Base-by-base conservation (phyloP, 2,797 vertebrate species). In the Lepilemur septentrionalis region DNA sequence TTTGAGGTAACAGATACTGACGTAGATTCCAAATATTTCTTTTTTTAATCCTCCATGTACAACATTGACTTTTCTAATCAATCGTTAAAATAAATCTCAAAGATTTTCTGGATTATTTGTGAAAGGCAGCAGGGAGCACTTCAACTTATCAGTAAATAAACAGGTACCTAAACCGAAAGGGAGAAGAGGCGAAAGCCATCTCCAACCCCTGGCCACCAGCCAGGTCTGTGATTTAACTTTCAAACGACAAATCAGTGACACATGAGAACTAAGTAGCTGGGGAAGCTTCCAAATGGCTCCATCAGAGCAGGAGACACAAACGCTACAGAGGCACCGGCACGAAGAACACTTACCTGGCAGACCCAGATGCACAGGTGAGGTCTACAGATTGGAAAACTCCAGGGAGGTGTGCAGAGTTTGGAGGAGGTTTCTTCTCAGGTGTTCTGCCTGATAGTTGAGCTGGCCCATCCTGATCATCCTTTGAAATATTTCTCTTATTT, bases 41-140 rank as follows among this genome's bases (percentile, higher is more conserved):
- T 82, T 89, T 98, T 98, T 98, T 98, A 98, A 98, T 98, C 97
- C 98, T 97, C 83, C 76, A 30, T 97, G 97, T 98, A 97, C 97
- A 97, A 96, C 98, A 98, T 93, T 98, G 98, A 98, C 98, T 98
- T 97, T 98, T 97, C 97, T 97, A 98, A 98, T 98, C 98, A 98
- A 97, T 98, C 79, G 82, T 97, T 97, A 97, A 97, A 98, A 97
- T 98, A 98, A 98, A 98, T 98, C 98, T 97, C 93, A 38, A 63
- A 97, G 98, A 98, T 98, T 98, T 98, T 95, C 96, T 13, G 95
- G 98, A 98, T 98, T 98, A 97, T 97, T 97, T 97, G 95, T 97
- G 98, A 98, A 98, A 97, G 76, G 91, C 94, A 93, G 75, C 80
- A 89, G 94, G 94, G 97, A 98, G 89, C 81, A 48, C 97, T 98